phyloP scores from a whole-genome alignment of 2,113 vertebrate species.

The Lasiurus borealis region DNA sequence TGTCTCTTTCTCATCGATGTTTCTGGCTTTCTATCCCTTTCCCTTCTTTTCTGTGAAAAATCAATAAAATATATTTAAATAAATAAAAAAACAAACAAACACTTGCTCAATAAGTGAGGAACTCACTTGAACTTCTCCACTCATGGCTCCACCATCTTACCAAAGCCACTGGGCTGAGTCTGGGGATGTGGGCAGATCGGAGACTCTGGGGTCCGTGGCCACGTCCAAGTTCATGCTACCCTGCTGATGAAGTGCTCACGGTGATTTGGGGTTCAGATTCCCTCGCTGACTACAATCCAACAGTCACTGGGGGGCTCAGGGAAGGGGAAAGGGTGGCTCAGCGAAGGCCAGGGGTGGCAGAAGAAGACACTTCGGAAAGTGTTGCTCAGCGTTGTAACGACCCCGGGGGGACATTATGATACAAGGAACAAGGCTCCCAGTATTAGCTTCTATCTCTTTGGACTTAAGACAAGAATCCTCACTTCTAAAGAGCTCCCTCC shows the following conservation, averaged over 20 bases:
- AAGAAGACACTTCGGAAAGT: background rate
- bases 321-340: background rate
- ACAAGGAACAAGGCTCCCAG: background rate
- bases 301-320: background rate
- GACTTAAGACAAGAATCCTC: slow-evolving; percentile 9
- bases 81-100: no score
- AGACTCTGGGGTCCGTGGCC: background rate
- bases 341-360: background rate
- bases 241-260: background rate
- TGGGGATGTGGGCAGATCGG: background rate
- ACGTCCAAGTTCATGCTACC: background rate
- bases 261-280: background rate
- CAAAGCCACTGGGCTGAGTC: background rate
- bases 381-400: background rate
- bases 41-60: no score
- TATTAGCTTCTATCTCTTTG: background rate
- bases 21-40: no score
- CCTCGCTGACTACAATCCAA: background rate
- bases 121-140: background rate
- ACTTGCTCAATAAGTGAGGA: background rate
- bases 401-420: background rate
- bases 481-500: background rate
- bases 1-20: no score
- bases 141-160: background rate
- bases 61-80: no score